A percentile compares a stretch with the other conserved stretches of the same genome.
These are phyloP conservation scores for Zaprionus taronus DNA, from an alignment of 1,140 invertebrate species.

Conservation along the genomic window DNA sequence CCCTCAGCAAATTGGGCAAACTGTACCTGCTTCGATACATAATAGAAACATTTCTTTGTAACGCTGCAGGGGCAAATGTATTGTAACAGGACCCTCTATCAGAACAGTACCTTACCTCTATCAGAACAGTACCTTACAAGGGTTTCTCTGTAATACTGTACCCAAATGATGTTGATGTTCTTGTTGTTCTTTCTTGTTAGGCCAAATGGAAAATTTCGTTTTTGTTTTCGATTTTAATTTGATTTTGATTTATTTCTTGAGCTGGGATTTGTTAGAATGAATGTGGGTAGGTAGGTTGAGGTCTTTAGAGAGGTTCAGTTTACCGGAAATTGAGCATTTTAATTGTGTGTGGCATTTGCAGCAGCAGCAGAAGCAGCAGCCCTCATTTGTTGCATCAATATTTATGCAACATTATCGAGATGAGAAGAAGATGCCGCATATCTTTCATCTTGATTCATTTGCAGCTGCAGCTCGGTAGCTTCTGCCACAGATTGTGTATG, in stretches of 20 bases:
- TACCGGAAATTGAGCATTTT: conserved; percentile 40
- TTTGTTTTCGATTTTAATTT: conserved; percentile 38
- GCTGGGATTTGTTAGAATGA: not conserved
- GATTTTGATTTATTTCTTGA: conserved; percentile 35
- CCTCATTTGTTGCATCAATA: conserved; percentile 49
- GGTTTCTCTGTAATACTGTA: not conserved
- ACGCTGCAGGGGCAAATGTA: not conserved
- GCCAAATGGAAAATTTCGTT: conserved; percentile 2
- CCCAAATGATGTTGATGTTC: not conserved
- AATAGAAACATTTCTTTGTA: not conserved
- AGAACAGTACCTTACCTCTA: not conserved
- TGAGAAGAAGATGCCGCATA: conserved; percentile 18
- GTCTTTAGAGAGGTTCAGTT: not conserved
- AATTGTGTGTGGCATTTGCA: conserved; percentile 1
- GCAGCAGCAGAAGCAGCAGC: not conserved
- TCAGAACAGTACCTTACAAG: not conserved
- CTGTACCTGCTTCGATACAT: not conserved
- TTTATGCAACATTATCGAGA: conserved; percentile 44
- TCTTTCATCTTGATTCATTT: conserved; percentile 27
- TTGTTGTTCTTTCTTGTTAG: not conserved
- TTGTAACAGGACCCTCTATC: not conserved
- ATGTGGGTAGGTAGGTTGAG: not conserved
- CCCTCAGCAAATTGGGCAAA: not conserved
- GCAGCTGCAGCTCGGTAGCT: conserved; percentile 21
- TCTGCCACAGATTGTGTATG: not conserved